Evolutionary conservation across 2,113 vertebrate genomes (phyloP), one percentile per base, ranked within the genome.

Genomic region (Pachypanchax playfairii): DNA sequence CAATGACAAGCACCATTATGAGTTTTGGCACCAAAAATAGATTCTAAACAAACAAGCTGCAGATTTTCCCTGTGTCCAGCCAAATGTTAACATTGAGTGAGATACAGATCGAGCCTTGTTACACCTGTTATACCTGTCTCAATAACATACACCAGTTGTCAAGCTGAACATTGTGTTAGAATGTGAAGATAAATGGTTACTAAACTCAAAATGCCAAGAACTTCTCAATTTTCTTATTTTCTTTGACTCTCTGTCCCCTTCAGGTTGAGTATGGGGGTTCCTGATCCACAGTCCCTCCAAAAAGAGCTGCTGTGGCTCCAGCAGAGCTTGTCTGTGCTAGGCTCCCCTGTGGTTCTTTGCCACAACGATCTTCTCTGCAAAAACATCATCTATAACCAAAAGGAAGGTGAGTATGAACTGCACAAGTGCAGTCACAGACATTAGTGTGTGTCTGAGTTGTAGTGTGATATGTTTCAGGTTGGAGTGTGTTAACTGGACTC

Each of bases 341-440:
- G 93, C 57, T 99, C 97, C 0, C 97, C 97, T 1, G 96, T 98
- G 58, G 97, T 99, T 24, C 95, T 99, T 56, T 98, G 97, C 87
- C 97, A 99, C 91, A 99, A 99, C 22, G 97, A 99, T 85, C 93
- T 99, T 39, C 92, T 99, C 79, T 98, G 96, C 93, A 99, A 99
- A 91, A 99, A 99, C 87, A 98, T 99, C 84, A 98, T 99, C 91
- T 98, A 93, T 91, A 96, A 96, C 85, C 90, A 94, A 88, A 92
- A 92, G 85, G 89, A 90, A 92, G 96, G 97, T 99, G 92, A 90
- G 96, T 93, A 60, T 64, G 36, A 26, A 13, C 26, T 11, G 28
- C 43, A 38, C 15, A 10, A 22, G 63, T 55, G 57, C 33, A 82
- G 62, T 52, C 29, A 1, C 44, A 60, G 43, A 82, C 65, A 12